These are phyloP conservation scores for Pycnomerus fuliginosus DNA, from an alignment of 2,888 invertebrate genomes.

Conservation along the genomic window DNA sequence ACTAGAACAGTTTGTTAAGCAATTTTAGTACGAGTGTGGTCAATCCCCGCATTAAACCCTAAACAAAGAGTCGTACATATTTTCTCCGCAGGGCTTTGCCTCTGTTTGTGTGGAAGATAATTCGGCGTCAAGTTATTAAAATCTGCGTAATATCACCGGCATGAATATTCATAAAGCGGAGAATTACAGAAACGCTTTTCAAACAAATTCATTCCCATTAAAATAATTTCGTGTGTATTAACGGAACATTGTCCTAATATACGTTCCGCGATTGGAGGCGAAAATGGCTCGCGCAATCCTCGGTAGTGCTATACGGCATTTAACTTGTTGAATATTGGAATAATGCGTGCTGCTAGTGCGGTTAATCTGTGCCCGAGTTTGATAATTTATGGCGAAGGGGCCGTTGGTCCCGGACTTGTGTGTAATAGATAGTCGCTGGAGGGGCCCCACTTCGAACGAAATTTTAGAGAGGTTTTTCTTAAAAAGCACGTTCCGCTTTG, in stretches of 20 bases:
- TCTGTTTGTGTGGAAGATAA: too few species aligned
- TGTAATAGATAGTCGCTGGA: constrained; percentile 20
- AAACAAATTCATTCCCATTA: constrained; percentile 8
- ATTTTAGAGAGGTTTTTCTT: too few species aligned
- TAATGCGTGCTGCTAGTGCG: constrained; percentile 23
- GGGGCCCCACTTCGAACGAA: too few species aligned
- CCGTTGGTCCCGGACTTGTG: constrained; percentile 12
- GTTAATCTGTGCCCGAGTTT: constrained; percentile 24
- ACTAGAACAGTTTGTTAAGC: too few species aligned
- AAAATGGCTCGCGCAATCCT: constrained; percentile 10
- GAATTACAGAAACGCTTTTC: constrained; percentile 8
- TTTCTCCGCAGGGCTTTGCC: too few species aligned
- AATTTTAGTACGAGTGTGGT: too few species aligned
- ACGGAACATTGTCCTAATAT: constrained; percentile 5
- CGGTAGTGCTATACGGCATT: constrained; percentile 13
- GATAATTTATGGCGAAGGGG: constrained; percentile 20
- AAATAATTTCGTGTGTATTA: constrained; percentile 8
- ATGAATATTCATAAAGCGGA: constrained; percentile 13
- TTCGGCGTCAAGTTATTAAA: constrained; percentile 6
- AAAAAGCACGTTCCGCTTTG: too few species aligned
- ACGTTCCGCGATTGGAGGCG: constrained; percentile 9
- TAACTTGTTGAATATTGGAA: constrained; percentile 26
- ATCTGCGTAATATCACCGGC: constrained; percentile 6
- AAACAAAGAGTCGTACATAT: too few species aligned
- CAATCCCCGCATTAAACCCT: too few species aligned